Percentiles rank a stretch among this genome's conserved stretches.
Conservation (phyloP, 1,140 invertebrate species). For the Dolichoris vasculosae region DNA sequence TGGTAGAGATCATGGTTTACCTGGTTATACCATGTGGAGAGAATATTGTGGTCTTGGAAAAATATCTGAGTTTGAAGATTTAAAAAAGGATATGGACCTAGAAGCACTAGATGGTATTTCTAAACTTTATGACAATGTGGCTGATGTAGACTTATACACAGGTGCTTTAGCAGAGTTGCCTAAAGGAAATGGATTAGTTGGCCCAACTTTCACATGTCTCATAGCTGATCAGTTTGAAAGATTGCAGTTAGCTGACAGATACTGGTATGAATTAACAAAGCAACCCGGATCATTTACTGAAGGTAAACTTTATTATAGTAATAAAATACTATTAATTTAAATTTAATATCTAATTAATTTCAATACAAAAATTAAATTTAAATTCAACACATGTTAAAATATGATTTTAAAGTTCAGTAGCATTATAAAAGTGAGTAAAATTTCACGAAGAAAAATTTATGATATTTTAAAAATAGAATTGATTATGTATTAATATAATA, state of each 20-base stretch:
- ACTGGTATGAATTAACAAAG: constrained; percentile 88
- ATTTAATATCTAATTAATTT: background rate
- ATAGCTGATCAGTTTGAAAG: constrained; percentile 90
- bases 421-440: too few relatives aligned
- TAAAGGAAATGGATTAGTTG: constrained; percentile 81
- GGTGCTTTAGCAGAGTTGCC: constrained; percentile 87
- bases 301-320: constrained; percentile 71
- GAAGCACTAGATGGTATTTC: constrained; percentile 78
- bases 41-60: constrained; percentile 82
- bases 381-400: too few relatives aligned
- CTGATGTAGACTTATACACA: constrained; percentile 92
- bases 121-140: constrained; percentile 82
- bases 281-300: constrained; percentile 81
- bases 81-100: constrained; percentile 79
- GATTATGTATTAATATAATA: too few relatives aligned
- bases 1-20: constrained; percentile 91
- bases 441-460: too few relatives aligned
- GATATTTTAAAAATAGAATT: too few relatives aligned
- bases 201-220: constrained; percentile 89
- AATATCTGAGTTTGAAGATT: constrained; percentile 83
- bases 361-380: background rate
- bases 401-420: too few relatives aligned
- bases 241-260: constrained; percentile 87
- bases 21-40: constrained; percentile 85
- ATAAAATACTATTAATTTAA: background rate